Percentiles rank a stretch among this genome's conserved stretches.
phyloP scores from a whole-genome alignment of 2,113 vertebrate genomes.

The Cheilinus undulatus region DNA sequence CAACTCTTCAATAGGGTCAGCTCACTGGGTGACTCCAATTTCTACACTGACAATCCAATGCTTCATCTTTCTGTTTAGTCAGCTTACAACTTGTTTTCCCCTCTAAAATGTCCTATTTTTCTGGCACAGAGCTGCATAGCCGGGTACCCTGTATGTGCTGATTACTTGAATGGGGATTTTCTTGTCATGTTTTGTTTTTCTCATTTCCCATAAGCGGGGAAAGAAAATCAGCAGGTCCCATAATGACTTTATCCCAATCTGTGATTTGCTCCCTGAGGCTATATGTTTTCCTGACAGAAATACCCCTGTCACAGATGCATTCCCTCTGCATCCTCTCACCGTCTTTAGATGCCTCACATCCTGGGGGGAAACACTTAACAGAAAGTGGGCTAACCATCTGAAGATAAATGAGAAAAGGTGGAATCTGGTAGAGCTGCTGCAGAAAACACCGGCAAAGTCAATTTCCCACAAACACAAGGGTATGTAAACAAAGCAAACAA shows the following conservation, averaged over 20 bases:
- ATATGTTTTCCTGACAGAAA: constrained; percentile 58
- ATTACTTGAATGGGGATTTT: constrained; percentile 36
- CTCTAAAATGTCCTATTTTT: neutral
- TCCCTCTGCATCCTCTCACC: constrained; percentile 38
- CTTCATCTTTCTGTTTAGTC: neutral
- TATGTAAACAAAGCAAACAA: constrained; percentile 10
- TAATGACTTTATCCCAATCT: constrained; percentile 60
- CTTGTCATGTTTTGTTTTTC: constrained; percentile 34
- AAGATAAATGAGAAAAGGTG: constrained; percentile 41
- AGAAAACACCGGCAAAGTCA: constrained; percentile 28
- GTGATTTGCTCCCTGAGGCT: constrained; percentile 56
- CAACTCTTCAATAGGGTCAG: neutral
- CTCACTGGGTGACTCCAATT: no score
- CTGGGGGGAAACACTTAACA: constrained; percentile 52
- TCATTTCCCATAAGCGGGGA: constrained; percentile 39
- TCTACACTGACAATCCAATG: neutral
- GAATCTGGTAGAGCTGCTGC: neutral
- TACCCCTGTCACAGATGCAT: constrained; percentile 39
- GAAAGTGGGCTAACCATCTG: constrained; percentile 53
- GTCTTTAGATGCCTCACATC: constrained; percentile 50
- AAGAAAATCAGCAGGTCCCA: constrained; percentile 40
- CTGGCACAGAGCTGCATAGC: neutral
- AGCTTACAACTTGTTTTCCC: neutral
- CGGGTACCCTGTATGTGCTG: neutral
- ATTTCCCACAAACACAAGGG: constrained; percentile 12